Evolutionary conservation across 2,113 vertebrate species (phyloP).

Genomic region (Rattus rattus): DNA sequence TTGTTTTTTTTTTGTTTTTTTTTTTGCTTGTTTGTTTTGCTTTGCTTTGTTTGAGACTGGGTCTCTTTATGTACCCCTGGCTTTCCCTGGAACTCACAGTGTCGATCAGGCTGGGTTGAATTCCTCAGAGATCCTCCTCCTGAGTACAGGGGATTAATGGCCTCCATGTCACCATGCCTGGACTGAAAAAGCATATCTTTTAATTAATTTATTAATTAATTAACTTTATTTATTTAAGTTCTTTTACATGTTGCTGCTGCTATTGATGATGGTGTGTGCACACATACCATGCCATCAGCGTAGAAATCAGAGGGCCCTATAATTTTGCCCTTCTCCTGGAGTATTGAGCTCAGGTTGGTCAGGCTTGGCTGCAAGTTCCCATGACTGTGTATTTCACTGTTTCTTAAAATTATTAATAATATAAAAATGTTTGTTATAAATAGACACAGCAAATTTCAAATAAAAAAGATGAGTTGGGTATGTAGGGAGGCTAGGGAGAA

Average conservation of each 20-base stretch:
- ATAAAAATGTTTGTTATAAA: neutral
- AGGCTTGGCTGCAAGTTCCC: neutral
- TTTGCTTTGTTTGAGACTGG: neutral
- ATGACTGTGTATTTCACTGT: neutral
- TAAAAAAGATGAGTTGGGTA: neutral
- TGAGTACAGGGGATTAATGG: neutral
- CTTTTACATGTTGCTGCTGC: neutral
- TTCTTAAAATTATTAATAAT: neutral
- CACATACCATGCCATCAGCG: too few species aligned
- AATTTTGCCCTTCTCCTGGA: neutral
- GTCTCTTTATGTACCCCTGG: neutral
- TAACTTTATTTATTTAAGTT: neutral
- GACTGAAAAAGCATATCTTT: neutral
- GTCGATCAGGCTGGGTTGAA: neutral
- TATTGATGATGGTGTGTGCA: neutral
- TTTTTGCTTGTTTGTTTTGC: neutral
- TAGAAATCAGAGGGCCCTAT: neutral
- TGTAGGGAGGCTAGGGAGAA: neutral
- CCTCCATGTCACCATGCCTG: neutral
- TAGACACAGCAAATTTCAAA: neutral
- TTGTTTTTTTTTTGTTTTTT: too few species aligned
- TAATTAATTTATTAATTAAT: neutral
- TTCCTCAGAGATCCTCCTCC: neutral
- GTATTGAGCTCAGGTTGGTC: neutral
- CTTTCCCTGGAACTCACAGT: neutral